Conservation (phyloP, 2,113 vertebrate species). For the Emberiza fucata region DNA sequence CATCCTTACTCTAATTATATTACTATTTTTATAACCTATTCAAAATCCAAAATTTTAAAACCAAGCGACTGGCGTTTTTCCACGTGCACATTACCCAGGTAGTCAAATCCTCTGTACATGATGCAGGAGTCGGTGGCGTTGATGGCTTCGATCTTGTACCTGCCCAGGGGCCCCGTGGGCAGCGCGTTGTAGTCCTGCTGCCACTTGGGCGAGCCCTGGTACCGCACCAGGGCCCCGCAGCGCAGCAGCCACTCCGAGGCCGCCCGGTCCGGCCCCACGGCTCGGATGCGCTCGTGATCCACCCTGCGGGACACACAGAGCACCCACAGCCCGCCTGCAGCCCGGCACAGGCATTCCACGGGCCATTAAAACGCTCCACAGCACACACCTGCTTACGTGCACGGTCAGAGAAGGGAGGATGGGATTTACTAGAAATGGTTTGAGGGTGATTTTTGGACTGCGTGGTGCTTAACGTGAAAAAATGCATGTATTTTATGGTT, state of each 20-base stretch:
- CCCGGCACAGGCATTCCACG: fast-evolving
- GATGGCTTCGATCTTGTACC: constrained; percentile 89
- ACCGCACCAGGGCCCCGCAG: constrained; percentile 89
- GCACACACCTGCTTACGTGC: fast-evolving
- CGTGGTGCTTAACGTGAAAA: neutral
- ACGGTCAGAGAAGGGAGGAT: neutral
- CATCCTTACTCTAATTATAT: no score
- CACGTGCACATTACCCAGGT: constrained; percentile 79
- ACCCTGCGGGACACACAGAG: constrained; percentile 75
- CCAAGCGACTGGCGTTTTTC: no score
- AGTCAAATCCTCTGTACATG: constrained; percentile 90
- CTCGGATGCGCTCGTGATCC: constrained; percentile 87
- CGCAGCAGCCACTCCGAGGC: constrained; percentile 95
- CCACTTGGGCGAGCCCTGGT: constrained; percentile 84
- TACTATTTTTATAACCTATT: no score
- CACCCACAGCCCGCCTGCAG: neutral
- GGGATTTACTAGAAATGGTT: neutral
- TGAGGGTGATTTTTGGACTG: fast-evolving
- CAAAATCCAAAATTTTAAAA: no score
- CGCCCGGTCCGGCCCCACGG: constrained; percentile 86
- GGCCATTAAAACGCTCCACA: fast-evolving
- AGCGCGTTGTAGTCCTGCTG: constrained; percentile 91
- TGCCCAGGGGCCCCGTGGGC: constrained; percentile 82
- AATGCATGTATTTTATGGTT: no score
- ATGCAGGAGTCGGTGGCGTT: constrained; percentile 93